Evolutionary conservation across 2,888 invertebrate genomes (phyloP).

Genomic region (Archips crataeganus): DNA sequence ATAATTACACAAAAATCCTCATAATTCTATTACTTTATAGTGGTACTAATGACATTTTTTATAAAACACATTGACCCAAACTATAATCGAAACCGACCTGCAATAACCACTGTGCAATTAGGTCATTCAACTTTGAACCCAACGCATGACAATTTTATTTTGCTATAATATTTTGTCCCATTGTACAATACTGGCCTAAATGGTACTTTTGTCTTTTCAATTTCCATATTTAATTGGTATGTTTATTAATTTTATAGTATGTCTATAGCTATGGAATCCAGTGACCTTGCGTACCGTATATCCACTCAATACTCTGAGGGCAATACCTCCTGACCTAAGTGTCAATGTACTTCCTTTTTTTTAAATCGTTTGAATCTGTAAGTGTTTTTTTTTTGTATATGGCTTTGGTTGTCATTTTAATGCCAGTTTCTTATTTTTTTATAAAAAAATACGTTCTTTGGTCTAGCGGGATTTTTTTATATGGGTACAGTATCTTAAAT

Average conservation of each 20-base stretch:
- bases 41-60: background rate
- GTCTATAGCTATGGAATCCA: background rate
- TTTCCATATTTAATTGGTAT: background rate
- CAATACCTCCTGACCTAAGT: background rate
- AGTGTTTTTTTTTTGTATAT: background rate
- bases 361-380: background rate
- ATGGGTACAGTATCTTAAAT: no score
- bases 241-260: background rate
- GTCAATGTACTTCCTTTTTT: slow-evolving; percentile 12
- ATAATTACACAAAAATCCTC: background rate
- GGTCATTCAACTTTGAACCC: slow-evolving; percentile 17
- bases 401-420: background rate
- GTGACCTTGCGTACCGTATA: background rate
- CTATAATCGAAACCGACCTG: background rate
- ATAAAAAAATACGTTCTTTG: no score
- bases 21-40: no score
- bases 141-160: slow-evolving; percentile 1
- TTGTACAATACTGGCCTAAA: background rate
- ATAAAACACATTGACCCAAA: background rate
- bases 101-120: slow-evolving; percentile 6
- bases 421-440: no score
- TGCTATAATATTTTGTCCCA: background rate
- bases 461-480: no score
- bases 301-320: background rate
- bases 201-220: background rate